Conservation (phyloP, 2,113 vertebrate genomes). For the Pleuronectes platessa region DNA sequence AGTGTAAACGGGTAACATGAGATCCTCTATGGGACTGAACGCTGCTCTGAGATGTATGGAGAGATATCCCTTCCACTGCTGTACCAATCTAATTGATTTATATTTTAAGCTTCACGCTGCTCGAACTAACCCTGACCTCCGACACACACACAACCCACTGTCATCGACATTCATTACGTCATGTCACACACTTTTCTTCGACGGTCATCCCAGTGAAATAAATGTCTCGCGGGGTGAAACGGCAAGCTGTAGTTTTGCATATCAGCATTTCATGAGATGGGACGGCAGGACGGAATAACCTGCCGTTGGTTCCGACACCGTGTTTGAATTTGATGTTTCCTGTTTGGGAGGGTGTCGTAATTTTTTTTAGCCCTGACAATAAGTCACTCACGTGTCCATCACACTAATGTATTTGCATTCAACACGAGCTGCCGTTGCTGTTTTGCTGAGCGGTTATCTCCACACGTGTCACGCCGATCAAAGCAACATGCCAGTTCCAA, state of each 20-base stretch:
- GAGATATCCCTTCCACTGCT: neutral
- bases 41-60: neutral
- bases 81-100: neutral
- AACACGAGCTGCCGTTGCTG: neutral
- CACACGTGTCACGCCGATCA: neutral
- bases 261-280: conserved; percentile 15
- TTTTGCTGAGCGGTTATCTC: conserved; percentile 6
- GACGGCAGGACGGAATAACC: conserved; percentile 33
- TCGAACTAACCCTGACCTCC: conserved; percentile 19
- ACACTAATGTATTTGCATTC: neutral
- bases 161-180: conserved; percentile 26
- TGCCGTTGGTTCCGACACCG: neutral
- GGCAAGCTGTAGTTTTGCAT: conserved; percentile 24
- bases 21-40: neutral
- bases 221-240: conserved; percentile 38
- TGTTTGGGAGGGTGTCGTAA: neutral
- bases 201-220: conserved; percentile 44
- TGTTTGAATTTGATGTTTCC: conserved; percentile 12
- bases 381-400: neutral
- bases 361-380: conserved; percentile 11
- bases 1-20: neutral
- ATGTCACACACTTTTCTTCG: conserved; percentile 51
- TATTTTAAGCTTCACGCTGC: neutral
- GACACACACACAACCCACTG: neutral
- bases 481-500: neutral